These are phyloP conservation scores for Ophion slaviceki DNA, from an alignment of 2,888 invertebrate genomes.

Conservation along the genomic window DNA sequence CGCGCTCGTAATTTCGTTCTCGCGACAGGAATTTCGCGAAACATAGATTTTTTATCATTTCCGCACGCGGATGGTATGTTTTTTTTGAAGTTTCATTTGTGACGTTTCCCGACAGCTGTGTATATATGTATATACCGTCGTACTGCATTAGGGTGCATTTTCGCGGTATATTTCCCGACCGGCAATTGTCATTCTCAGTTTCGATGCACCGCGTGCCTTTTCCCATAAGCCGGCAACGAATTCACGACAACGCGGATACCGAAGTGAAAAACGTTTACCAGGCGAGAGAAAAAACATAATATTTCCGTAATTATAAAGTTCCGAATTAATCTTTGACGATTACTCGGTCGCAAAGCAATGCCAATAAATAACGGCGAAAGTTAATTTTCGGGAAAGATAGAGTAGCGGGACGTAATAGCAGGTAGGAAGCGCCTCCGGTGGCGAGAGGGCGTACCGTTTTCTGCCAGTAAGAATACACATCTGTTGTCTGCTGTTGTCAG, in stretches of 20 bases:
- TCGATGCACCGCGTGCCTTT: neutral
- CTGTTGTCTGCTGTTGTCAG: constrained; percentile 62
- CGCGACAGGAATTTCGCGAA: constrained; percentile 30
- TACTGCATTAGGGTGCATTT: neutral
- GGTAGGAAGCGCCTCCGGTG: constrained; percentile 42
- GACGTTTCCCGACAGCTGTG: neutral
- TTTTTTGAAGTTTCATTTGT: neutral
- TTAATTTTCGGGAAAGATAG: neutral
- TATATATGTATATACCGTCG: neutral
- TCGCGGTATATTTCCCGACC: constrained; percentile 6
- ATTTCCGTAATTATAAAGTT: neutral
- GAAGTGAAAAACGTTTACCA: neutral
- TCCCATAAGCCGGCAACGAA: neutral
- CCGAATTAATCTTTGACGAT: neutral
- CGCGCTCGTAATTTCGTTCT: constrained; percentile 72
- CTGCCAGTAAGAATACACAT: constrained; percentile 29
- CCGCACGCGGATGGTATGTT: constrained; percentile 9
- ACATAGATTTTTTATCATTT: constrained; percentile 60
- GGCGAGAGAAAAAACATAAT: neutral
- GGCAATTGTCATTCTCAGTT: neutral
- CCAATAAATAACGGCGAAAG: neutral
- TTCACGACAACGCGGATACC: neutral
- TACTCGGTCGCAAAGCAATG: neutral
- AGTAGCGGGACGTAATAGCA: neutral
- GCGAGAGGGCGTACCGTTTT: constrained; percentile 40